Evolutionary conservation across 2,113 vertebrate genomes (phyloP), one percentile per base, ranked within the genome.

Genomic region (Acanthisitta chloris): DNA sequence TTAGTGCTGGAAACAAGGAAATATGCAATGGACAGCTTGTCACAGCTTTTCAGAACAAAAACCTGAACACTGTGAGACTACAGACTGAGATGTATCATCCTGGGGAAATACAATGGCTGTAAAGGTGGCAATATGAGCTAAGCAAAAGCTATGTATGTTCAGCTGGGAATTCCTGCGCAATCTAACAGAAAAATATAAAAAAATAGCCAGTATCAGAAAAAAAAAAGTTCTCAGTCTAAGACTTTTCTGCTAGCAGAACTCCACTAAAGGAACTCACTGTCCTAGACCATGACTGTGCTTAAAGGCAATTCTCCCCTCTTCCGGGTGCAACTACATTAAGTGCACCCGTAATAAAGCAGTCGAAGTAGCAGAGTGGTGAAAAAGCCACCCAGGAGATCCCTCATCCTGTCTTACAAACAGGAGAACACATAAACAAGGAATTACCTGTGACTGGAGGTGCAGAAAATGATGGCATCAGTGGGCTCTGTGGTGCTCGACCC

Each of bases 401-500:
- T n/a, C 24, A 55, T 5, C 31, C 29, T 21, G 21, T 10, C 40
- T 43, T n/a, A 72, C 4, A 4, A 90, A 52, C 5, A 61, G 4
- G 2, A 77, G 64, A 87, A 28, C 28, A 33, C 31, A 64, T 8
- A 3, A 81, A 40, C 4, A 13, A 46, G 57, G 72, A 25, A 3
- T 86, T 97, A 99, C 99, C 99, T 97, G 99, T 96, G 78, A 98
- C 97, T 2, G 98, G 73, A 54, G 98, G 83, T 17, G 96, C 98
- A 84, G 99, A 99, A 97, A 99, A 99, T 0, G 98, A 99, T 1
- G 99, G 99, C 98, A 99, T 99, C 88, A 99, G 96, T 0, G 99
- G 99, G 5, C 99, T 99, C 97, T 99, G 99, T 15, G 99, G 99
- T 1, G 99, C 98, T 94, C 99, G 98, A 20, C 99, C 99, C 6